Percentiles rank a stretch among this genome's conserved stretches.
phyloP scores from a whole-genome alignment of 2,888 invertebrate species.

The Sphaerophoria taeniata region DNA sequence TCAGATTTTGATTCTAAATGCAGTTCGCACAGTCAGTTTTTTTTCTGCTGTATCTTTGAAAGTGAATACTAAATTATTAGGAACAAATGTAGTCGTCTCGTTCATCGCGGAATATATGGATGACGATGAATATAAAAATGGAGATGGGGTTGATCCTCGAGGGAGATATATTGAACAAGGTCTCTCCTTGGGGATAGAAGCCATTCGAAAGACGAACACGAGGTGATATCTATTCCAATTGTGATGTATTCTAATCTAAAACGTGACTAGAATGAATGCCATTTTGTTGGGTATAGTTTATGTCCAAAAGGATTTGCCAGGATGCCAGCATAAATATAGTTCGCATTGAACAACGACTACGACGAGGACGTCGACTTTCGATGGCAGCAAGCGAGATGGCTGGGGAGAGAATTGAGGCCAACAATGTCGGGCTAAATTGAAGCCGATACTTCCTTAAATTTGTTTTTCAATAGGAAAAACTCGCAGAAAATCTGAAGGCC shows the following conservation, averaged over 20 bases:
- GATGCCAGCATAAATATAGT: constrained; percentile 9
- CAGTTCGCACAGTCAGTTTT: constrained; percentile 32
- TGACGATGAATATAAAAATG: background rate
- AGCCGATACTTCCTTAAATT: constrained; percentile 62
- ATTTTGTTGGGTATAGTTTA: constrained; percentile 43
- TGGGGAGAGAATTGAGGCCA: background rate
- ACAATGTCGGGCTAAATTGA: constrained; percentile 1
- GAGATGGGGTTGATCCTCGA: constrained; percentile 4
- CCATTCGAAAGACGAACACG: constrained; percentile 39
- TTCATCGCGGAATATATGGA: background rate
- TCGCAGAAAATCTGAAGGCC: constrained; percentile 24
- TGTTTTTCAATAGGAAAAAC: constrained; percentile 43
- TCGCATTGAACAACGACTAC: background rate
- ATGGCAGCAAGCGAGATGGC: background rate
- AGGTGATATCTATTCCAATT: constrained; percentile 59
- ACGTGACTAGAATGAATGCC: constrained; percentile 71
- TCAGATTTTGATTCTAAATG: background rate
- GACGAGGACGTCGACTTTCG: background rate
- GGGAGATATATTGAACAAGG: constrained; percentile 15
- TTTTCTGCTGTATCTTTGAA: background rate
- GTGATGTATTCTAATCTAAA: constrained; percentile 73
- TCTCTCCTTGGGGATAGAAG: background rate
- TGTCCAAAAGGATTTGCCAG: constrained; percentile 54
- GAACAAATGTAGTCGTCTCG: constrained; percentile 42
- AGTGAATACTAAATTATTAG: constrained; percentile 54